Base-by-base conservation (phyloP, 2,888 invertebrate genomes). In the Germaria angustata region DNA sequence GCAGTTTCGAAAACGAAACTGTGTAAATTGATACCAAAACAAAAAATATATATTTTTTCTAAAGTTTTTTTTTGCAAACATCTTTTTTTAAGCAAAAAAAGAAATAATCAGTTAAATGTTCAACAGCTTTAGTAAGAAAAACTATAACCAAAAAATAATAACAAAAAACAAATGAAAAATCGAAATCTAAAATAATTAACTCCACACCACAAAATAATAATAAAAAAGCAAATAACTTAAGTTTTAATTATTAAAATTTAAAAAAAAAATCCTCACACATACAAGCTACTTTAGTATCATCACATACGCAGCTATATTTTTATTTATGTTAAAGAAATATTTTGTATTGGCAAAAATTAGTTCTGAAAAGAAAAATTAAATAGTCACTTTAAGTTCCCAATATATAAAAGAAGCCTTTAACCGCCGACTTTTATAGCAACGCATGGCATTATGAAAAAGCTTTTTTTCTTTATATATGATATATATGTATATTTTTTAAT, bases 21-120 rank as follows among this genome's bases (percentile, higher is more conserved):
- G 82, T 72, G 79, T 59, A 75, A 79, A 82, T 71, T 79, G 79
- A 79, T 79, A 79, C 82, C 79, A 82, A 82, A 82, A 76, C 46
- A 69, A 72, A 69, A n/a, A 28, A 5, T 32, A 65, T 81, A 81
- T 72, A 61, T 82, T 79, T 79, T 79, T 79, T 75, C 59, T 75
- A 77, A 79, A 82, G 17, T 55, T 53, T 57, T 49, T 32, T 66
- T 65, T 75, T 75, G 78, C 81, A 69, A 75, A 73, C 61, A 34
- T 57, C 39, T 34, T 59, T n/a, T n/a, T n/a, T 79, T 24, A 41
- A 51, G 15, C 32, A 59, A 68, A 78, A 61, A 66, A 13, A 34
- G 57, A 53, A 55, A 11, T 22, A 59, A 20, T 4, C 22, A 53
- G 44, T 77, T 79, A 57, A 81, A 78, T 68, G 61, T 78, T 73